Base-by-base conservation (phyloP, 2,888 invertebrate genomes). In the Amiota communis region DNA sequence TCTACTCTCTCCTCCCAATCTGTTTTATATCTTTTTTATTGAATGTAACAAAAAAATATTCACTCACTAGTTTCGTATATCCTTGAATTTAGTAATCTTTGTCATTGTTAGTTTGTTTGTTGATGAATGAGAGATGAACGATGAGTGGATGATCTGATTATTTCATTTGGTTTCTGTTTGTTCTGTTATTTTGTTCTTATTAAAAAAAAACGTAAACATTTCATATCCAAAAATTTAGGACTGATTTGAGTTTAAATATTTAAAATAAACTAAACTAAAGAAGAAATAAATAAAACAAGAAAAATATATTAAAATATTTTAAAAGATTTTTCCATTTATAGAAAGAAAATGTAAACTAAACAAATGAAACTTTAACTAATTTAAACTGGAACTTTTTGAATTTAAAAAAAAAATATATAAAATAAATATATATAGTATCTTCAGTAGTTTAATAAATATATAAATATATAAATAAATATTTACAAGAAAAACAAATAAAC, bases 171-270 rank as follows among this genome's bases (percentile, higher is more conserved):
- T 36, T 36, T 36, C 36, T 1, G 36, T 36, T 13, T 36, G 23
- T 23, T 2, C 3, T 23, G 23, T 23, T 23, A 23, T 23, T 9
- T 56, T 53, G n/a, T 69, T 56, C 15, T 59, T 23, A n/a, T 71
- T 48, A 46, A 48, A 51, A 48, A 46, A 48, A 51, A 48, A 15
- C 53, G 23, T 48, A 46, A 81, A 77, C 76, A 73, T 78, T 84
- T 86, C 86, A 87, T 87, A 87, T 85, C 83, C 77, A 74, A 78
- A n/a, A 80, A 77, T 74, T 80, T 83, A 78, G 80, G 85, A 85
- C 86, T 87, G 86, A 82, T 79, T 78, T 72, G 80, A 80, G 79
- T 73, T 57, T 15, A 57, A n/a, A 56, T 23, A 23, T 23, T 23
- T 23, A 23, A 23, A 23, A 72, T 53, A 56, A 72, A 65, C 51